Conservation (phyloP, 2,888 invertebrate genomes). For the Pyrrhosoma nymphula region DNA sequence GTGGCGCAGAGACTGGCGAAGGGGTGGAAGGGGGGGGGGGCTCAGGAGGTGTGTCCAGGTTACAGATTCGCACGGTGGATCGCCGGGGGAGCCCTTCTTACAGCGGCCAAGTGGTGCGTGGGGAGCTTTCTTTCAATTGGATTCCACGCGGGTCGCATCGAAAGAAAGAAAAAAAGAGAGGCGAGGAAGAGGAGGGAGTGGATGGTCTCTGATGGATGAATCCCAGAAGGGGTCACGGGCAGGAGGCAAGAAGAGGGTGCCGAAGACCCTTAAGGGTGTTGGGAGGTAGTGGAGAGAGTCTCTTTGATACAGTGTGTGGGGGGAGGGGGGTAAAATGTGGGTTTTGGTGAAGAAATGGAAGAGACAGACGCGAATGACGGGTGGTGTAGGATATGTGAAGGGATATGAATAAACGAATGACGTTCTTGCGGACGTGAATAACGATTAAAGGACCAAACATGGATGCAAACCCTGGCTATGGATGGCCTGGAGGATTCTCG, state of each 20-base stretch:
- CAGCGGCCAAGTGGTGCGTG: slow-evolving; percentile 34
- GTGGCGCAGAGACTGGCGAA: neutral
- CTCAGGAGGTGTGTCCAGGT: neutral
- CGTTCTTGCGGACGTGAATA: no score
- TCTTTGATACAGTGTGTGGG: neutral
- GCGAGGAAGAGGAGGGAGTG: neutral
- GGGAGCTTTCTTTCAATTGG: slow-evolving; percentile 59
- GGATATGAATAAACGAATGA: no score
- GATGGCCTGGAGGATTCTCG: no score
- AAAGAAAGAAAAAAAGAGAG: neutral
- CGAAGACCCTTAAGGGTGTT: neutral
- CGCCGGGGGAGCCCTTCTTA: neutral
- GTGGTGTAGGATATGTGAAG: no score
- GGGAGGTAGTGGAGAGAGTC: neutral
- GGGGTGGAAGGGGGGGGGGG: neutral
- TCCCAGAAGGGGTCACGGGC: neutral
- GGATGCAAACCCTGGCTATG: no score
- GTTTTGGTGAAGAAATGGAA: neutral
- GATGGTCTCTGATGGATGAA: slow-evolving; percentile 51
- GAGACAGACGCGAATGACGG: no score
- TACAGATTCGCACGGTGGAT: slow-evolving; percentile 36
- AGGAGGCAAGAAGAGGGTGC: neutral
- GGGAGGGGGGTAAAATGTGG: neutral
- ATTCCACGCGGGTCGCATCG: slow-evolving; percentile 25
- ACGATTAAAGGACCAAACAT: no score